phyloP scores from a whole-genome alignment of 2,888 invertebrate species.

The Scelioninae gen. 1 region DNA sequence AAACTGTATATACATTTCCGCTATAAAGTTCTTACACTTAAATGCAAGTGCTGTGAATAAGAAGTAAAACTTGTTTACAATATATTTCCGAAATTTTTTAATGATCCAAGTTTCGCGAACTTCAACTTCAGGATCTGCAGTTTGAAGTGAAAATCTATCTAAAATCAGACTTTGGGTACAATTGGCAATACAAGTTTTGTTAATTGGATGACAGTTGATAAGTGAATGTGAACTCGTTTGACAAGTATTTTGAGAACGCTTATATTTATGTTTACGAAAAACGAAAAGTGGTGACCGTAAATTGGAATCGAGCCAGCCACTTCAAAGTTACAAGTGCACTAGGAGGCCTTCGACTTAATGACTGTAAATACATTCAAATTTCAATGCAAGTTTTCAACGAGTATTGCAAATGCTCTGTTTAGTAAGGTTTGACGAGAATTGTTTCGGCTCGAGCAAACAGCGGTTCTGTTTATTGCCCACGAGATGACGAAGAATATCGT shows the following conservation, averaged over 20 bases:
- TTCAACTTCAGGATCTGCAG: too few relatives aligned
- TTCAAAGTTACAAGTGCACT: conserved; percentile 45
- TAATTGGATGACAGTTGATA: too few relatives aligned
- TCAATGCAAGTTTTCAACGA: conserved; percentile 36
- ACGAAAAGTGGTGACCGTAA: not conserved
- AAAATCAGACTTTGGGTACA: too few relatives aligned
- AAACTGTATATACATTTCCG: conserved; percentile 13
- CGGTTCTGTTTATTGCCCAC: conserved; percentile 2
- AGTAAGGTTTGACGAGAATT: conserved; percentile 24
- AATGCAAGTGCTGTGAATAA: not conserved
- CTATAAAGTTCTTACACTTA: conserved; percentile 6
- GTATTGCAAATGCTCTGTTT: conserved; percentile 19
- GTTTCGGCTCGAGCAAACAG: not conserved
- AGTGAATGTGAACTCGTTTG: too few relatives aligned
- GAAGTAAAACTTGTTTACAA: conserved; percentile 28
- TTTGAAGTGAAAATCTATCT: too few relatives aligned
- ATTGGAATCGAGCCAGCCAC: conserved; percentile 53
- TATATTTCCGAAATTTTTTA: conserved; percentile 23
- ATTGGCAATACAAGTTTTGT: too few relatives aligned
- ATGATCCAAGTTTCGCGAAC: conserved; percentile 9
- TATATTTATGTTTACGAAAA: conserved; percentile 34
- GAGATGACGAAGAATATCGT: conserved; percentile 1
- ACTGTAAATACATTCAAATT: conserved; percentile 43
- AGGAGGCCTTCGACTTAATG: conserved; percentile 33
- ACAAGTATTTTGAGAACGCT: conserved; percentile 22